These are phyloP conservation scores for Euwallacea similis DNA, from an alignment of 1,140 invertebrate species.

Conservation along the genomic window DNA sequence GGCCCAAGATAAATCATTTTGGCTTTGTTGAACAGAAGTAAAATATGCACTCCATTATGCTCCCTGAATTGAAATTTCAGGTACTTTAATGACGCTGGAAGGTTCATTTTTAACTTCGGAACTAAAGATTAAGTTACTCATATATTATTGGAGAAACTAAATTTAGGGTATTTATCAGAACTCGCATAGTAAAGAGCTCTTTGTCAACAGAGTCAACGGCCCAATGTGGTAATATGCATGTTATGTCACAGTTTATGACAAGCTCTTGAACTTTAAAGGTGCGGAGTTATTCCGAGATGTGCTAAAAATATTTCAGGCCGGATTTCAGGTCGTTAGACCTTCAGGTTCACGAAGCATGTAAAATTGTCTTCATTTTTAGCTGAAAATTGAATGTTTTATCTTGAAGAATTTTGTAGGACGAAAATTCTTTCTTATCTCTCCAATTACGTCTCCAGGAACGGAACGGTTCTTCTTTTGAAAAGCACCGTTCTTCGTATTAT, in stretches of 20 bases:
- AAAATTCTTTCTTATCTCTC: too few species aligned
- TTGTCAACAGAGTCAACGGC: background rate
- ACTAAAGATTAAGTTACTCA: background rate
- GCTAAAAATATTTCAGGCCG: conserved; percentile 34
- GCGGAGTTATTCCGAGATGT: conserved; percentile 19
- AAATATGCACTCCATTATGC: conserved; percentile 3
- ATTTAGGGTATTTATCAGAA: background rate
- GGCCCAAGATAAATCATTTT: conserved; percentile 6
- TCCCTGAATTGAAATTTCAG: conserved; percentile 4
- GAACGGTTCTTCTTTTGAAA: too few species aligned
- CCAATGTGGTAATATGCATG: background rate
- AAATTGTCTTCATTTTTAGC: conserved; percentile 5
- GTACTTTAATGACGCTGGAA: background rate
- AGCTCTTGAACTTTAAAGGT: conserved; percentile 26
- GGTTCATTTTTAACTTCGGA: background rate
- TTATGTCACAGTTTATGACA: conserved; percentile 15
- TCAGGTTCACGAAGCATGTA: background rate
- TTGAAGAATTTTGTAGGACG: too few species aligned
- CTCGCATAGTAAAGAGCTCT: background rate
- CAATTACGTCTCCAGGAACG: too few species aligned
- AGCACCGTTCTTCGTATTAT: too few species aligned
- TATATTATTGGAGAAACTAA: background rate
- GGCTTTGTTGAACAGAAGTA: background rate
- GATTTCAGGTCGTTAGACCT: conserved; percentile 31
- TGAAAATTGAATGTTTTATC: conserved; percentile 3